Evolutionary conservation across 2,888 invertebrate species (phyloP).

Genomic region (Tholera decimalis): DNA sequence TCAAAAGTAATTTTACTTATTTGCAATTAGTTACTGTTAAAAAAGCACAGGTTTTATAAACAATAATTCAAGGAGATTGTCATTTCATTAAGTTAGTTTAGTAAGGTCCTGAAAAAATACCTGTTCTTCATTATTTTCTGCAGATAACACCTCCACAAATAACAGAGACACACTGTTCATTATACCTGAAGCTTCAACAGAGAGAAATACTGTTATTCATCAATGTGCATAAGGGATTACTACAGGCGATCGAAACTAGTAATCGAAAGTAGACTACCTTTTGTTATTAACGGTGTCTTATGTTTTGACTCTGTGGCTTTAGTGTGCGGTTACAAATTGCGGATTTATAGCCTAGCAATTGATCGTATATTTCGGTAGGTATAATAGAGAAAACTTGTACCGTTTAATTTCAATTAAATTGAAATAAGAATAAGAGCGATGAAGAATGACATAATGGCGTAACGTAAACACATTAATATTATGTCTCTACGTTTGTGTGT

Average conservation of each 20-base stretch:
- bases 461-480: conserved; percentile 48
- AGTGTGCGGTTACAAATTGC: background rate
- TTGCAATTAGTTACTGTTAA: background rate
- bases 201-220: background rate
- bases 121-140: background rate
- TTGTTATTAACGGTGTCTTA: background rate
- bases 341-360: conserved; percentile 7
- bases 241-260: conserved; percentile 4
- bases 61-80: background rate
- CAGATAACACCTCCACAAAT: background rate
- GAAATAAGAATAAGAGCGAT: conserved; percentile 27
- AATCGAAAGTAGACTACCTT: background rate
- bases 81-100: background rate
- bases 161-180: background rate
- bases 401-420: conserved; percentile 13
- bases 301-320: conserved; percentile 2
- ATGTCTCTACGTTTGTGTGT: conserved; percentile 16
- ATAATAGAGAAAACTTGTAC: background rate
- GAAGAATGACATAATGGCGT: conserved; percentile 44
- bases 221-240: background rate
- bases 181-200: background rate
- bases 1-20: conserved; percentile 1
- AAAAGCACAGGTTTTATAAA: background rate
- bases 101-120: background rate
- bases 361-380: conserved; percentile 8